Evolutionary conservation across 2,888 invertebrate species (phyloP), one percentile per base, ranked within the genome.

Genomic region (Bibio marci): DNA sequence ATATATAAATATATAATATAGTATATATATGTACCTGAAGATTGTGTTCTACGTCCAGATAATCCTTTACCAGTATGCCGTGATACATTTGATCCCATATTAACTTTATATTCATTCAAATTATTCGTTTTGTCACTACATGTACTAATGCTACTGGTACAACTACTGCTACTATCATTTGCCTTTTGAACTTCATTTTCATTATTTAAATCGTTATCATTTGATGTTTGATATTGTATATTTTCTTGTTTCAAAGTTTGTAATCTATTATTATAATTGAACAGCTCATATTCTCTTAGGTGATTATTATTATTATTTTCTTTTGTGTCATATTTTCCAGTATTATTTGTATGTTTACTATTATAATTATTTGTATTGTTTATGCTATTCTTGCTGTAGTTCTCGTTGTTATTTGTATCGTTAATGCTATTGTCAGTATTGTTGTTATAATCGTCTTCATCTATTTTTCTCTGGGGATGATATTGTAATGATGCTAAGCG

Each of bases 21-120:
- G 4, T 6, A 6, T 22, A 22, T 22, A 6, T 10, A 35, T 42
- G 43, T 36, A 47, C 49, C 47, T 39, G 46, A 46, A 33, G 49
- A 47, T 41, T 47, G 46, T 37, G 46, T 43, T 36, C 47, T 35
- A 32, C 47, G 41, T 38, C 47, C 45, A 27, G 46, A 45, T 41
- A 47, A 46, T 45, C 47, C 61, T 52, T 80, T 79, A 50, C 73
- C 71, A 53, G 74, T 76, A 22, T 77, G 78, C 46, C 80, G 73
- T 66, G 80, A 79, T 55, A 80, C 73, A 68, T 80, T 80, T 44
- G 80, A 78, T 57, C 80, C 80, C 80, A 80, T 80, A 52, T 61
- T 69, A 46, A 44, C 43, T 26, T 28, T 8, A 13, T 28, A n/a
- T 13, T 28, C 28, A n/a, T 28, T 28, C 12, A 28, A 11, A 28